Evolutionary conservation across 2,113 vertebrate genomes (phyloP).

Genomic region (Tonatia bakeri): DNA sequence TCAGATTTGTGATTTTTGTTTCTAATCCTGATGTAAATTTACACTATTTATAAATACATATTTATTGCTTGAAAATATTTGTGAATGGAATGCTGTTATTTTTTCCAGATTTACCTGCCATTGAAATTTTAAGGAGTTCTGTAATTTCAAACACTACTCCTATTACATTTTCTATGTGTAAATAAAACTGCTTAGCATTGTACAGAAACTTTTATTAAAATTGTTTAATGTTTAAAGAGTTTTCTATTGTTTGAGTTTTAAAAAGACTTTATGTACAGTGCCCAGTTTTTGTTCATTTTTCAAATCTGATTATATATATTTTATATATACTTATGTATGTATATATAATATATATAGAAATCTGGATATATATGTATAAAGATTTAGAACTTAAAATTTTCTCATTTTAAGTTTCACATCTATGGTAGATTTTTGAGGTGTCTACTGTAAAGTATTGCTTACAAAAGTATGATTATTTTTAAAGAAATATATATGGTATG

Average conservation of each 20-base stretch:
- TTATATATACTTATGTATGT: constrained; percentile 88
- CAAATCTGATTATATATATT: constrained; percentile 88
- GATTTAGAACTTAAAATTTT: constrained; percentile 86
- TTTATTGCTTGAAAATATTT: constrained; percentile 99
- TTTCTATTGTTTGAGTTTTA: constrained; percentile 92
- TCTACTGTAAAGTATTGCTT: constrained; percentile 90
- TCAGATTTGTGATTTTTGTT: constrained; percentile 99
- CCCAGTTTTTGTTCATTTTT: constrained; percentile 87
- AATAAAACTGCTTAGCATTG: constrained; percentile 97
- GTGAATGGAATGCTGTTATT: constrained; percentile 99
- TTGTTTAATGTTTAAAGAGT: constrained; percentile 96
- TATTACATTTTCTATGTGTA: constrained; percentile 98
- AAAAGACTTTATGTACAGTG: constrained; percentile 87
- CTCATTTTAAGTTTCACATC: constrained; percentile 88
- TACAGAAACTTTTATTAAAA: constrained; percentile 95
- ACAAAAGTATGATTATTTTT: constrained; percentile 89
- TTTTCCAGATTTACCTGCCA: constrained; percentile 98
- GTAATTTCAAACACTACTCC: constrained; percentile 95
- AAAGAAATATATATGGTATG: constrained; percentile 89
- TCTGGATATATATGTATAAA: constrained; percentile 87
- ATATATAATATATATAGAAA: constrained; percentile 89
- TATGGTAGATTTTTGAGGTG: constrained; percentile 88
- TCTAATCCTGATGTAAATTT: constrained; percentile 99
- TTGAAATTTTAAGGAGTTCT: constrained; percentile 98
- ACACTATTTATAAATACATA: constrained; percentile 99